Conservation (phyloP, 2,113 vertebrate genomes). For the Dendrocopos noguchii region DNA sequence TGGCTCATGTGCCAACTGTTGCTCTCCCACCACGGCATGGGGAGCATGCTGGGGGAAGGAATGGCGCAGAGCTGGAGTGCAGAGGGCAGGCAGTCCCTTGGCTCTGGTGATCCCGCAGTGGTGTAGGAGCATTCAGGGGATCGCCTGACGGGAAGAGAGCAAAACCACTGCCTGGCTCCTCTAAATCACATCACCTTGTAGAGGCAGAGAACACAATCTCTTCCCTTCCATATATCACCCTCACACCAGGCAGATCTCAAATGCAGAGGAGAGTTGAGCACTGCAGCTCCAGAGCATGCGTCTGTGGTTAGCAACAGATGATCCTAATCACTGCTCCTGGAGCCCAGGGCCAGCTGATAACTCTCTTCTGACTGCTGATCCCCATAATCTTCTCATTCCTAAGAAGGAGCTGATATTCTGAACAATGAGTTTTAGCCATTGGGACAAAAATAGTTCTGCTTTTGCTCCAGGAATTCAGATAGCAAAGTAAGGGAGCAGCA, state of each 20-base stretch:
- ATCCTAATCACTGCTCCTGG: constrained; percentile 34
- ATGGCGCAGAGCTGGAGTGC: background rate
- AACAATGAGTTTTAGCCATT: background rate
- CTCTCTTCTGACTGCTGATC: constrained; percentile 37
- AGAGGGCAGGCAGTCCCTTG: background rate
- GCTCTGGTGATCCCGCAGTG: background rate
- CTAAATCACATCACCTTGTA: constrained; percentile 63
- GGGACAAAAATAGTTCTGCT: constrained; percentile 41
- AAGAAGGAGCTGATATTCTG: constrained; percentile 35
- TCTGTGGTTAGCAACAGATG: constrained; percentile 44
- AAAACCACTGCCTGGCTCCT: constrained; percentile 16
- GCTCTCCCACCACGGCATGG: background rate
- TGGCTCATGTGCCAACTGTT: background rate
- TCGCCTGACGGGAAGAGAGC: background rate
- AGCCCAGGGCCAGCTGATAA: constrained; percentile 56
- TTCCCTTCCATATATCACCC: constrained; percentile 54
- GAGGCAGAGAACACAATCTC: constrained; percentile 34
- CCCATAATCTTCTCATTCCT: constrained; percentile 42
- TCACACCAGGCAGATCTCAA: constrained; percentile 16
- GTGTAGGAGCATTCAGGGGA: constrained; percentile 26
- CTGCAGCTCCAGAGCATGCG: constrained; percentile 22
- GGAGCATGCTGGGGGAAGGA: background rate
- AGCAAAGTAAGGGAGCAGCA: constrained; percentile 5
- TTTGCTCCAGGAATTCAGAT: constrained; percentile 15
- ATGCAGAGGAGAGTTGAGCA: constrained; percentile 18